These are phyloP conservation scores for Lacerta bilineata DNA, from an alignment of 2,797 vertebrate genomes.

Conservation along the genomic window DNA sequence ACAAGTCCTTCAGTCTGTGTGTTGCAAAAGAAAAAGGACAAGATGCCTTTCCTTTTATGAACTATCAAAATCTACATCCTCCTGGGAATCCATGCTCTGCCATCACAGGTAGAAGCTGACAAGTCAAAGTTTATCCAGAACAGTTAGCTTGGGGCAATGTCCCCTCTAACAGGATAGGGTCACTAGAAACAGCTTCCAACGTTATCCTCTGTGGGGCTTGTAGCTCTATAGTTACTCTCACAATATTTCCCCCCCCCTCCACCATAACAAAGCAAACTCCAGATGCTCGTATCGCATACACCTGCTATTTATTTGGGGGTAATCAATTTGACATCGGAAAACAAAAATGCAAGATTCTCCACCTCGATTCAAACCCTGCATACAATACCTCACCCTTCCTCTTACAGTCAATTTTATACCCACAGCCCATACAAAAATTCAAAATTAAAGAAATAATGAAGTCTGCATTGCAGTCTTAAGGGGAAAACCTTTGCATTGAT, in stretches of 20 bases:
- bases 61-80: constrained; percentile 13
- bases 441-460: background rate
- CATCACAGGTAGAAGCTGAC: background rate
- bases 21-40: background rate
- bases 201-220: background rate
- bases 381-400: background rate
- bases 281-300: background rate
- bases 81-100: background rate
- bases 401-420: constrained; percentile 13
- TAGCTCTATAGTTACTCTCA: background rate
- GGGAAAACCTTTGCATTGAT: constrained; percentile 4
- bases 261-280: background rate
- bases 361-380: background rate
- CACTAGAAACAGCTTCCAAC: background rate
- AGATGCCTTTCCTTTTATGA: background rate
- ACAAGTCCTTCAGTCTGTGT: background rate
- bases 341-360: background rate
- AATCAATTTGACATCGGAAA: constrained; percentile 7
- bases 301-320: background rate
- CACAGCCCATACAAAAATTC: background rate
- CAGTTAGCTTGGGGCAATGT: constrained; percentile 14
- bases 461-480: constrained; percentile 26
- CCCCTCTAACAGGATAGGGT: constrained; percentile 13
- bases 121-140: background rate
- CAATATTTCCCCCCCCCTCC: background rate